Base-by-base conservation (phyloP, 64 coral and sea anemone genomes). In the Exaiptasia diaphana region DNA sequence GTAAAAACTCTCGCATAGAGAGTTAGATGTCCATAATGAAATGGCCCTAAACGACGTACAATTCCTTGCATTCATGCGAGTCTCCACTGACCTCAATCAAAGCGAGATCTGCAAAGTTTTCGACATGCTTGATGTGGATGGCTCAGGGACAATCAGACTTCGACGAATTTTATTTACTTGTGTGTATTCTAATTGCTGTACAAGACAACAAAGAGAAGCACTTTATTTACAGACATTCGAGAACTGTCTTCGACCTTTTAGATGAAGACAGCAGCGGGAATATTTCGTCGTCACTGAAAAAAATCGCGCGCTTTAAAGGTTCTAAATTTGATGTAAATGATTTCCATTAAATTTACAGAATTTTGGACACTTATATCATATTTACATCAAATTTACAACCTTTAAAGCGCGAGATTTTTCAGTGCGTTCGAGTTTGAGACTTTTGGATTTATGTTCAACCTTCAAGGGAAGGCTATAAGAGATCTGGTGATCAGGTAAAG, bases 21-120 rank as follows among this genome's bases (percentile, higher is more conserved):
- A 97, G 43, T 29, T 97, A 17, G 95, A 99, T 45, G 77, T 99
- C 42, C 95, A 99, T 33, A 49, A 88, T 43, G 95, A 99, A 76
- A 87, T 99, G 85, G 89, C 74, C 3, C 74, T 99, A 0, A 99
- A 99, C 46, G 95, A 99, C 52, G 77, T 99, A 0, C 95, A 99
- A 59, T 99, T 99, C 58, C 89, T 90, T 39, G 84, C 95, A 20
- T 99, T 99, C 14, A 80, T 99, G 89, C 81, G 58, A 42, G 50
- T 58, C n/a, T 73, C 79, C 17, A 99, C 95, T 15, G 95, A 99
- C 52, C 73, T 99, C 11, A 80, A 39, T 37, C 85, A 76, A 22
- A 92, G 63, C 32, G 74, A 99, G 50, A 99, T 99, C 48, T 99
- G 93, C 70, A 99, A 88, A 74, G 95, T 99, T 4, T 99, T 99